A percentile compares a stretch with the other conserved stretches of the same genome.
Evolutionary conservation across 1,140 invertebrate species (phyloP).

Genomic region (Eumaeus atala): DNA sequence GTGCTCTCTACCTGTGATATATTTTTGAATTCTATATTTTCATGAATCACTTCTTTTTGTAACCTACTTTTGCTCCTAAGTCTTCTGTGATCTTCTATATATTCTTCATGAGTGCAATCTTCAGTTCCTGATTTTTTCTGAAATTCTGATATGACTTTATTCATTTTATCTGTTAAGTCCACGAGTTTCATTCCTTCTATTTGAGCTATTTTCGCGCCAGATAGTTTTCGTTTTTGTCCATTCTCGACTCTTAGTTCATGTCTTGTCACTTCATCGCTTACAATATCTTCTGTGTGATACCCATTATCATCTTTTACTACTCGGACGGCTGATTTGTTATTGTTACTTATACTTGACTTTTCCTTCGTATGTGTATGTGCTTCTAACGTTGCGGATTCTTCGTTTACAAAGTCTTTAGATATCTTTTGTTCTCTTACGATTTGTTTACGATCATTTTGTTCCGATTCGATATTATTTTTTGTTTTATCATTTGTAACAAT

Average conservation of each 20-base stretch:
- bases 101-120: constrained; percentile 16
- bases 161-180: constrained; percentile 53
- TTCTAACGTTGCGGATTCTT: neutral
- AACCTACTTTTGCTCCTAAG: constrained; percentile 37
- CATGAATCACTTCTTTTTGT: constrained; percentile 28
- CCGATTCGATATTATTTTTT: neutral
- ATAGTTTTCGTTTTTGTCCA: constrained; percentile 31
- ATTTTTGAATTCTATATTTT: neutral
- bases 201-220: constrained; percentile 56
- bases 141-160: constrained; percentile 57
- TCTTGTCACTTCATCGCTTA: constrained; percentile 16
- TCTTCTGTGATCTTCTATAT: constrained; percentile 27
- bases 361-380: neutral
- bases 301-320: constrained; percentile 14
- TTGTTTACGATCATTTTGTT: too few species aligned
- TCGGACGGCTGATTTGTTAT: neutral
- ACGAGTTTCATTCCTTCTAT: constrained; percentile 39
- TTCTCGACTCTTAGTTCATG: constrained; percentile 22
- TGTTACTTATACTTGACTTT: neutral
- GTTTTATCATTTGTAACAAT: neutral
- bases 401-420: too few species aligned
- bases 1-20: constrained; percentile 38
- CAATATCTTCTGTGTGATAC: constrained; percentile 11
- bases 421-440: too few species aligned
- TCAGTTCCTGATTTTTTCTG: constrained; percentile 44